These are phyloP conservation scores for Epinephelus malabaricus DNA, from an alignment of 2,797 vertebrate genomes.

Conservation along the genomic window DNA sequence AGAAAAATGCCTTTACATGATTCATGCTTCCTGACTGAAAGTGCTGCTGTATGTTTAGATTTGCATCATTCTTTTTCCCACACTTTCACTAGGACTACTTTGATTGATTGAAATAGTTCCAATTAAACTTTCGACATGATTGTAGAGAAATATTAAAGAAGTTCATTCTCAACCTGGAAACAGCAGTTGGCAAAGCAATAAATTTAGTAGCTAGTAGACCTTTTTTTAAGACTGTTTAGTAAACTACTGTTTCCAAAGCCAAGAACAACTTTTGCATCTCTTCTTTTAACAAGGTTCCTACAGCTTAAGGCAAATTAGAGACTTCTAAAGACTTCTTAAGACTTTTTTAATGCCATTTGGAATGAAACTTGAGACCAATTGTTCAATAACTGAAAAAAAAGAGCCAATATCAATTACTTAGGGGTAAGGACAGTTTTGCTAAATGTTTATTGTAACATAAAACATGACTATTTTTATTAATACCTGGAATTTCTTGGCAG, in stretches of 20 bases:
- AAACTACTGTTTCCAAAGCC: neutral
- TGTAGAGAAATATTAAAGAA: neutral
- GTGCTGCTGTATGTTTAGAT: slow-evolving; percentile 29
- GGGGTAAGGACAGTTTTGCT: too few relatives aligned
- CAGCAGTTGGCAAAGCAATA: neutral
- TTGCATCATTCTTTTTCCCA: slow-evolving; percentile 32
- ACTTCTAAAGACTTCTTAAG: too few relatives aligned
- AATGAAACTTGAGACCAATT: too few relatives aligned
- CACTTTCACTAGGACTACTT: neutral
- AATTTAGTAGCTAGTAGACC: neutral
- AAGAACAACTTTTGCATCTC: neutral
- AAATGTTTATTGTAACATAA: too few relatives aligned
- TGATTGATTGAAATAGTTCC: neutral
- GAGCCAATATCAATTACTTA: too few relatives aligned
- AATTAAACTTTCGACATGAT: neutral
- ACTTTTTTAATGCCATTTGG: too few relatives aligned
- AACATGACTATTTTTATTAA: too few relatives aligned
- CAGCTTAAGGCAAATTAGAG: too few relatives aligned
- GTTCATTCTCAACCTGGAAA: neutral
- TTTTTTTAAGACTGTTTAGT: slow-evolving; percentile 8
- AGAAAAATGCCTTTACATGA: slow-evolving; percentile 43
- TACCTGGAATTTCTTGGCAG: too few relatives aligned
- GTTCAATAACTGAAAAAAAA: too few relatives aligned
- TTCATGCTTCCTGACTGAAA: slow-evolving; percentile 30
- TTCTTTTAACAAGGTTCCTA: neutral